phyloP scores from a whole-genome alignment of 2,113 vertebrate genomes.

The Cairina moschata region DNA sequence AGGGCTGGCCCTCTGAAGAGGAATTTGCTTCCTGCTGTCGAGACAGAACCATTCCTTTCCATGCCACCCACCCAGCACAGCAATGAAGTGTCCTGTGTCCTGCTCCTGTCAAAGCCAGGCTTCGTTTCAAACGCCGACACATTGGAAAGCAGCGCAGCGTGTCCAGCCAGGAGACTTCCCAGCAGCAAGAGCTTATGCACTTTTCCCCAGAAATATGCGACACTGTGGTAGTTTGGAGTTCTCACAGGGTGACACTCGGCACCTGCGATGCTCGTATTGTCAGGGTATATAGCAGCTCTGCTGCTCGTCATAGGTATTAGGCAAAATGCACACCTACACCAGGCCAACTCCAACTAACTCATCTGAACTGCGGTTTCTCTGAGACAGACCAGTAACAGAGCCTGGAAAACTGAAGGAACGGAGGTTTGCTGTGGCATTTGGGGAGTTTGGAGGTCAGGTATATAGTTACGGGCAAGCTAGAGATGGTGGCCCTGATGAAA shows the following conservation, averaged over 20 bases:
- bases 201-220: not conserved
- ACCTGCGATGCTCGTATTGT: fast-evolving
- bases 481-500: not conserved
- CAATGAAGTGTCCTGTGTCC: not conserved
- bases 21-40: not conserved
- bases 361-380: not conserved
- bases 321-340: not conserved
- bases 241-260: not conserved
- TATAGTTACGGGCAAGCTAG: not conserved
- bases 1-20: not conserved
- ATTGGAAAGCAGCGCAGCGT: not conserved
- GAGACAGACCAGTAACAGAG: not conserved
- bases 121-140: not conserved
- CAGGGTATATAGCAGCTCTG: fast-evolving
- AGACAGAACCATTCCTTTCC: not conserved
- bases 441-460: fast-evolving
- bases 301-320: not conserved
- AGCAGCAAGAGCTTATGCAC: not conserved
- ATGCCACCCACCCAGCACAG: not conserved
- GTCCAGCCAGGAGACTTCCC: not conserved
- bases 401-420: not conserved
- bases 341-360: not conserved
- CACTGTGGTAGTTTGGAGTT: not conserved
- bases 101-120: not conserved
- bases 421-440: not conserved